Conservation (phyloP, 2,797 vertebrate species). For the Bradypodion pumilum region DNA sequence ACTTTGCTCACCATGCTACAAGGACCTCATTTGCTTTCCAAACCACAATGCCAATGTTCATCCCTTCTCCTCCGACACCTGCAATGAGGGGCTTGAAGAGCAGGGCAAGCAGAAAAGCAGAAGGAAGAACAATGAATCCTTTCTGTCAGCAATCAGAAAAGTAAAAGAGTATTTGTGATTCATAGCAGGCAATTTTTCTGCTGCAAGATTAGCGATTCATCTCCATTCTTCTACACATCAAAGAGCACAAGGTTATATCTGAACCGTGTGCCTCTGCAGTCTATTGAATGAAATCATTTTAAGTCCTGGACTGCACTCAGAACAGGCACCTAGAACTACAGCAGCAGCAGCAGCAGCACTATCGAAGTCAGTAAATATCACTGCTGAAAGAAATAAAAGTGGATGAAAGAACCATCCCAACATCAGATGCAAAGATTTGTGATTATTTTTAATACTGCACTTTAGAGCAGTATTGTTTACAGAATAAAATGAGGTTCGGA, state of each 20-base stretch:
- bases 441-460: constrained; percentile 14
- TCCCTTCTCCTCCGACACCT: not conserved
- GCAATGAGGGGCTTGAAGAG: not conserved
- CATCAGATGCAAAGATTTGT: not conserved
- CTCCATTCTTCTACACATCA: constrained; percentile 67
- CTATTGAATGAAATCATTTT: constrained; percentile 66
- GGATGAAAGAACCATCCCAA: constrained; percentile 44
- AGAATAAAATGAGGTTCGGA: constrained; percentile 19
- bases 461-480: not conserved
- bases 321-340: constrained; percentile 59
- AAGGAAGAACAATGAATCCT: constrained; percentile 80
- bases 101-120: constrained; percentile 15
- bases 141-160: constrained; percentile 62
- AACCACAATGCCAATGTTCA: constrained; percentile 76
- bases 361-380: constrained; percentile 49
- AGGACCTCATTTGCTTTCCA: constrained; percentile 78
- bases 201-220: constrained; percentile 72
- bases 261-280: constrained; percentile 59
- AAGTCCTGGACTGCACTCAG: constrained; percentile 56
- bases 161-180: constrained; percentile 53
- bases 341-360: constrained; percentile 54
- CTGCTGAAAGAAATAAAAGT: constrained; percentile 44
- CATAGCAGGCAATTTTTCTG: constrained; percentile 60
- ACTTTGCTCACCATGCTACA: constrained; percentile 67
- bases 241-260: constrained; percentile 65